Conservation (phyloP, 2,888 invertebrate species). For the Noctuana brunneofusca region DNA sequence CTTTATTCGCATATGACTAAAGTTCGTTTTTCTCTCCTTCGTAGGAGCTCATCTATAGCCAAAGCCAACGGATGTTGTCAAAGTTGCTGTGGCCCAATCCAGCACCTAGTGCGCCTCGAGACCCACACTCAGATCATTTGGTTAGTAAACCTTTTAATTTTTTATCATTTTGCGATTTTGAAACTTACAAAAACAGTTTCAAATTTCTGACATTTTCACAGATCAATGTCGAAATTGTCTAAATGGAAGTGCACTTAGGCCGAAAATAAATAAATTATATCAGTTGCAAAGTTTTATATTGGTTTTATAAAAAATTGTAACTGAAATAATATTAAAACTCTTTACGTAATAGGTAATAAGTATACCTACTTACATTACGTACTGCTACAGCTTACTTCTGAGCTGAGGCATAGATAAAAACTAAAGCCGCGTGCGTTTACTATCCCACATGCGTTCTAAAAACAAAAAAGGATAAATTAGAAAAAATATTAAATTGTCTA, state of each 20-base stretch:
- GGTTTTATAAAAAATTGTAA: too few relatives aligned
- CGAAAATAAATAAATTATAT: not conserved
- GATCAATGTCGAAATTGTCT: not conserved
- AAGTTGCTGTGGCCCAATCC: constrained; percentile 83
- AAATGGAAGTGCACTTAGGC: not conserved
- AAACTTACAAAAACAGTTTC: constrained; percentile 1
- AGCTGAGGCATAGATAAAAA: not conserved
- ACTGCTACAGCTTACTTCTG: not conserved
- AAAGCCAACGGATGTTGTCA: constrained; percentile 83
- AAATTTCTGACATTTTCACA: constrained; percentile 3
- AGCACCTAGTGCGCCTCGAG: constrained; percentile 79
- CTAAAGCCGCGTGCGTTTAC: not conserved
- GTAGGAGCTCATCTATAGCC: constrained; percentile 83
- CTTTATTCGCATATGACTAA: constrained; percentile 71
- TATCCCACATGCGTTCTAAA: not conserved
- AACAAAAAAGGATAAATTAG: constrained; percentile 22
- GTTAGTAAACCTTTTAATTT: constrained; percentile 79
- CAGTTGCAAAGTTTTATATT: not conserved
- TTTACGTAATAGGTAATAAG: too few relatives aligned
- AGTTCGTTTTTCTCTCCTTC: constrained; percentile 79
- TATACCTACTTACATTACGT: not conserved
- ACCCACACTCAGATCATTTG: constrained; percentile 82
- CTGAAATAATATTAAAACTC: too few relatives aligned
- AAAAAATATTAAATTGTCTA: constrained; percentile 27
- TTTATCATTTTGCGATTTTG: constrained; percentile 36